These are phyloP conservation scores for Acronicta leporina DNA, from an alignment of 2,888 invertebrate species.

Conservation along the genomic window DNA sequence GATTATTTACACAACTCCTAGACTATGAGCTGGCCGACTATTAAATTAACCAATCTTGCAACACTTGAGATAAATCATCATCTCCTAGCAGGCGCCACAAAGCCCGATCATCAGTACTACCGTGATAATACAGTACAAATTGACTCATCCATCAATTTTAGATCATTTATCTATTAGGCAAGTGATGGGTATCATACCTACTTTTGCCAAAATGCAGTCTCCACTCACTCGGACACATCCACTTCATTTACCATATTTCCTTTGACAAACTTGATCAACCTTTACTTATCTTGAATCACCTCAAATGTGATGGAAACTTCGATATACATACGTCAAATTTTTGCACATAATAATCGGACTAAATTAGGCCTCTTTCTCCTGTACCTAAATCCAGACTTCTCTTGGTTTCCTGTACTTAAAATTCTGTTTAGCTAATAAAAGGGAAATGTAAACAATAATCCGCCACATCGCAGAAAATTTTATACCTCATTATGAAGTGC, in stretches of 20 bases:
- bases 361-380: not conserved
- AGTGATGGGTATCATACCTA: too few species aligned
- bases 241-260: too few species aligned
- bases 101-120: too few species aligned
- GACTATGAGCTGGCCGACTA: conserved; percentile 19
- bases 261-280: too few species aligned
- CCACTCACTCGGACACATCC: too few species aligned
- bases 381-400: not conserved
- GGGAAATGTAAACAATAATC: conserved; percentile 13
- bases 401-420: not conserved
- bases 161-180: not conserved
- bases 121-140: too few species aligned
- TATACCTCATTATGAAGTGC: not conserved
- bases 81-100: not conserved
- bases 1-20: conserved; percentile 15
- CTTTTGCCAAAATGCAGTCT: too few species aligned
- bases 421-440: not conserved
- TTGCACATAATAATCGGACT: not conserved
- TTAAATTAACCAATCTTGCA: conserved; percentile 6
- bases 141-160: not conserved
- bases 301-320: too few species aligned
- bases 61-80: conserved; percentile 1
- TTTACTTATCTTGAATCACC: too few species aligned
- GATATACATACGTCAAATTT: too few species aligned
- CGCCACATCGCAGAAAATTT: conserved; percentile 14